Percentiles rank a stretch among this genome's conserved stretches.
These are phyloP conservation scores for Amblyraja radiata DNA, from an alignment of 2,797 vertebrate species.

Conservation along the genomic window DNA sequence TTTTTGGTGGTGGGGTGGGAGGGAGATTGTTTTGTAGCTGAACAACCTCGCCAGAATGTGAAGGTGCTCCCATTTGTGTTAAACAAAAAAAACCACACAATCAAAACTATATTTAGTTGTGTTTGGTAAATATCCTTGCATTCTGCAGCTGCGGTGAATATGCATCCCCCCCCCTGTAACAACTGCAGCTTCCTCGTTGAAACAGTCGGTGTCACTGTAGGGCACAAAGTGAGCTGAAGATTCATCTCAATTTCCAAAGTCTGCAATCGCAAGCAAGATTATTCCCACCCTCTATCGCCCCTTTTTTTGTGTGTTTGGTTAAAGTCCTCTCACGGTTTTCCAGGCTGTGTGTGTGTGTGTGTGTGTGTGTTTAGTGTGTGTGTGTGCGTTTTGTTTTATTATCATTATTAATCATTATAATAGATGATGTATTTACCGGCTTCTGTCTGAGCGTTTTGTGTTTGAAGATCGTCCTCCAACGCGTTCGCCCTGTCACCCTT, in stretches of 20 bases:
- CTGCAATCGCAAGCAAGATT: slow-evolving; percentile 9
- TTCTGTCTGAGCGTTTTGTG: too few species aligned
- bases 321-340: background rate
- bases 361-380: background rate
- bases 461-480: too few species aligned
- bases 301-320: background rate
- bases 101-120: slow-evolving; percentile 10
- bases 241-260: background rate
- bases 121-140: background rate
- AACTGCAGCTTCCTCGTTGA: background rate
- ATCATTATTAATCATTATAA: too few species aligned
- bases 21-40: too few species aligned
- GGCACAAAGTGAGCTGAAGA: background rate
- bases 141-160: background rate
- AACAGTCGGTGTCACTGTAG: slow-evolving; percentile 19
- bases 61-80: background rate
- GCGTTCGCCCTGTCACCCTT: background rate
- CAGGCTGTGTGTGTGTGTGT: background rate
- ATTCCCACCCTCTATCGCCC: background rate
- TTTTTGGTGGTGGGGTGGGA: background rate
- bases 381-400: background rate
- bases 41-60: background rate
- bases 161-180: background rate
- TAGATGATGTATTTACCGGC: too few species aligned
- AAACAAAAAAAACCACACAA: too few species aligned